phyloP scores from a whole-genome alignment of 2,888 invertebrate genomes.

The Drosophila affinis region DNA sequence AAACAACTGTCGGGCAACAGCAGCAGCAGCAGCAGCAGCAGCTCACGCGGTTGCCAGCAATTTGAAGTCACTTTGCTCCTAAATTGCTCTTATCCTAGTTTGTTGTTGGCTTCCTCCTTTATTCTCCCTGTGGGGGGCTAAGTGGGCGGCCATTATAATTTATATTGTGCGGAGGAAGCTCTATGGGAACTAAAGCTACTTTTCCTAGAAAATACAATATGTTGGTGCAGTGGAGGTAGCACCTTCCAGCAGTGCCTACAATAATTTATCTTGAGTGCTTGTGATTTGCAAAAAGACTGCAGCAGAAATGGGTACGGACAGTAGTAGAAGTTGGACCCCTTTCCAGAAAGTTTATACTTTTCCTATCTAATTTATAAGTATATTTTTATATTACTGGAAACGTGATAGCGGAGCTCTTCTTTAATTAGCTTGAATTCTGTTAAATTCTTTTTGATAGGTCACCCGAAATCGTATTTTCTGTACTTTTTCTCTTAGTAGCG shows the following conservation, averaged over 20 bases:
- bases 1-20: constrained; percentile 42
- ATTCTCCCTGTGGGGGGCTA: constrained; percentile 10
- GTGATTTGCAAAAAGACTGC: background rate
- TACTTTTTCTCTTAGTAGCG: too few relatives aligned
- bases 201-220: background rate
- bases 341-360: too few relatives aligned
- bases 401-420: too few relatives aligned
- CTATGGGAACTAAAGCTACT: constrained; percentile 21
- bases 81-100: constrained; percentile 60
- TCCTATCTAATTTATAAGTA: too few relatives aligned
- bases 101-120: constrained; percentile 15
- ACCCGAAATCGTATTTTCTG: too few relatives aligned
- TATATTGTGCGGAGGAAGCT: constrained; percentile 15
- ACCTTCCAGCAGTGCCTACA: background rate
- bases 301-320: background rate
- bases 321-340: too few relatives aligned
- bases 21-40: constrained; percentile 14
- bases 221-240: background rate
- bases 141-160: constrained; percentile 9
- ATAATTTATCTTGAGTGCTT: background rate
- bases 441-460: too few relatives aligned
- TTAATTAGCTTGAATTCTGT: too few relatives aligned
- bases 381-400: too few relatives aligned
- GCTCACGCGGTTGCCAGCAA: constrained; percentile 23
- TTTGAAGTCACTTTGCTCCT: constrained; percentile 45